phyloP scores from a whole-genome alignment of 2,888 invertebrate genomes.

The Catonia carolina region DNA sequence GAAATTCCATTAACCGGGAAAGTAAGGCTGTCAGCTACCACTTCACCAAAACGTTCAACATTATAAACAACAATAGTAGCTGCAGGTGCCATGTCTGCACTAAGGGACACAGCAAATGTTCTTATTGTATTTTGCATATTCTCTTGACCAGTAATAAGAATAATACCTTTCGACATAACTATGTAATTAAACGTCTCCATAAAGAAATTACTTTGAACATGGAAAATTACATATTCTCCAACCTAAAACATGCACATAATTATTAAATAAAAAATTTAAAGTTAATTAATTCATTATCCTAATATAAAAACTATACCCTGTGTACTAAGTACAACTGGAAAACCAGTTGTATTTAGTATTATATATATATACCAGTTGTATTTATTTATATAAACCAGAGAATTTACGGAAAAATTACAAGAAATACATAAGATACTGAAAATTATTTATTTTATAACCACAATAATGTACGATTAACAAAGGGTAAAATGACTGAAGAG shows the following conservation, averaged over 20 bases:
- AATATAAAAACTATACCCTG: too few species aligned
- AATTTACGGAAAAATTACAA: too few species aligned
- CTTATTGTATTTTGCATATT: conserved; percentile 72
- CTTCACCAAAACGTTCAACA: conserved; percentile 69
- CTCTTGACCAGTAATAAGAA: conserved; percentile 77
- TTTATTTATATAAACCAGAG: too few species aligned
- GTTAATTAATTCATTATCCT: neutral
- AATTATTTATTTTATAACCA: too few species aligned
- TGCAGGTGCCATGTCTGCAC: conserved; percentile 87
- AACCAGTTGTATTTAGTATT: too few species aligned
- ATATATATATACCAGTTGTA: too few species aligned
- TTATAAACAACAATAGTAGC: conserved; percentile 86
- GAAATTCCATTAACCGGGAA: conserved; percentile 95
- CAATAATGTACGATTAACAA: too few species aligned
- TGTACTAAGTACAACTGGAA: too few species aligned
- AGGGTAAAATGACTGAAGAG: too few species aligned
- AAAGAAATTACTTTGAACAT: conserved; percentile 85
- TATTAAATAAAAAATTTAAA: conserved; percentile 21
- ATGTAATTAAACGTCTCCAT: conserved; percentile 85
- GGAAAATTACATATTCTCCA: conserved; percentile 90
- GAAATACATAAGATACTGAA: too few species aligned
- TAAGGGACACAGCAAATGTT: conserved; percentile 74
- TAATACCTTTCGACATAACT: conserved; percentile 87
- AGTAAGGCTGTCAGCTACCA: conserved; percentile 89
- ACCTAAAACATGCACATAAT: too few species aligned